A percentile compares a stretch with the other conserved stretches of the same genome.
Conservation (phyloP, 1,140 invertebrate genomes). For the Drosophila malerkotliana region DNA sequence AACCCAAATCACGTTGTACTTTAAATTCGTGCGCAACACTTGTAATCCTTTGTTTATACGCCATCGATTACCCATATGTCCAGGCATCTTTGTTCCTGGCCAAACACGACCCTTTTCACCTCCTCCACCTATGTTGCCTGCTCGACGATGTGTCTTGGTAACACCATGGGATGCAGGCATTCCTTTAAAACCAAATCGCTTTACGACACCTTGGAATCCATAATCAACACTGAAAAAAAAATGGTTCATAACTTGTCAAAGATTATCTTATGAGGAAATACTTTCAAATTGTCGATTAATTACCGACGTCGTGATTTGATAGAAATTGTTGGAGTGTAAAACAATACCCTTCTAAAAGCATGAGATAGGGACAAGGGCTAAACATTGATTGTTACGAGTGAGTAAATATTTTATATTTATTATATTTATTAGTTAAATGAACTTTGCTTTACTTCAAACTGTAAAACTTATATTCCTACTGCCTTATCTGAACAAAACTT, state of each 20-base stretch:
- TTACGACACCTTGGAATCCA: slow-evolving; percentile 99
- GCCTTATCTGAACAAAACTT: too few species aligned
- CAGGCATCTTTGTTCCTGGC: slow-evolving; percentile 98
- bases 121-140: slow-evolving; percentile 95
- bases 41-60: slow-evolving; percentile 89
- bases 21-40: slow-evolving; percentile 96
- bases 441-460: too few species aligned
- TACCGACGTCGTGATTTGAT: neutral
- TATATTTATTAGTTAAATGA: too few species aligned
- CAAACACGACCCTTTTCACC: slow-evolving; percentile 93
- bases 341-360: too few species aligned
- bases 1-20: slow-evolving; percentile 96
- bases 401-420: too few species aligned
- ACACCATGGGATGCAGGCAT: slow-evolving; percentile 95
- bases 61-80: slow-evolving; percentile 96
- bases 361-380: too few species aligned
- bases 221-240: slow-evolving; percentile 89
- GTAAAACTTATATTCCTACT: too few species aligned
- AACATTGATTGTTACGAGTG: too few species aligned
- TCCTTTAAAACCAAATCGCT: slow-evolving; percentile 97
- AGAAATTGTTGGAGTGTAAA: too few species aligned
- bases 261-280: neutral
- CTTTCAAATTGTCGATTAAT: neutral
- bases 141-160: slow-evolving; percentile 97
- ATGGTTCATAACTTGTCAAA: neutral